A percentile compares a stretch with the other conserved stretches of the same genome.
Evolutionary conservation across 2,888 invertebrate genomes (phyloP).

Genomic region (Epirrita christyi): DNA sequence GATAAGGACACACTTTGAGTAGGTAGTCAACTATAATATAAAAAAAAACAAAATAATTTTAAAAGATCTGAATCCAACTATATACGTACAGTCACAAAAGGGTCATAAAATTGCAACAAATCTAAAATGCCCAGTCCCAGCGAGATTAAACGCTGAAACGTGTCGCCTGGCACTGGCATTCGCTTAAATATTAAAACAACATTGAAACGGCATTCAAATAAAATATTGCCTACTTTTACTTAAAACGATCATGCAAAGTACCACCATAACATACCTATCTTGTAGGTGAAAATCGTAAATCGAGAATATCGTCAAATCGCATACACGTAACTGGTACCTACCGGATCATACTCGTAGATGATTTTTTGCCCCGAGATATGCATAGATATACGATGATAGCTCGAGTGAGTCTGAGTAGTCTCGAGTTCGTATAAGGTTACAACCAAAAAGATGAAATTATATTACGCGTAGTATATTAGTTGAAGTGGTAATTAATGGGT

Average conservation of each 20-base stretch:
- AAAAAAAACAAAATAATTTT: too few species aligned
- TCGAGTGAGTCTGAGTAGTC: too few species aligned
- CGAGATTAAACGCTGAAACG: slow-evolving; percentile 62
- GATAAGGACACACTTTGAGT: too few species aligned
- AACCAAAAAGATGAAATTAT: too few species aligned
- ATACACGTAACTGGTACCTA: too few species aligned
- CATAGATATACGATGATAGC: background rate
- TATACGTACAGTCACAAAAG: slow-evolving; percentile 26
- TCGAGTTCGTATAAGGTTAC: too few species aligned
- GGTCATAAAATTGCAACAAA: slow-evolving; percentile 44
- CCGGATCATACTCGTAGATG: background rate
- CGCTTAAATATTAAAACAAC: slow-evolving; percentile 64
- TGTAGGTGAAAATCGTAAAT: background rate
- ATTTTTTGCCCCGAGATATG: background rate
- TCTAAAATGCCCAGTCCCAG: slow-evolving; percentile 57
- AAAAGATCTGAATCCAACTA: slow-evolving; percentile 9
- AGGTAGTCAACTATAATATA: too few species aligned
- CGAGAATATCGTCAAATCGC: background rate
- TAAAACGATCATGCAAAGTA: background rate
- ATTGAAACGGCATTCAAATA: slow-evolving; percentile 60
- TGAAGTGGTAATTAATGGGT: too few species aligned
- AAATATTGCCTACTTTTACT: slow-evolving; percentile 45
- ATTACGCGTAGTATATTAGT: too few species aligned
- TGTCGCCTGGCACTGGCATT: slow-evolving; percentile 57
- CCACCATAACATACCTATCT: background rate